These are phyloP conservation scores for Geopemphigus sp. DNA, from an alignment of 1,140 invertebrate genomes.

Conservation along the genomic window DNA sequence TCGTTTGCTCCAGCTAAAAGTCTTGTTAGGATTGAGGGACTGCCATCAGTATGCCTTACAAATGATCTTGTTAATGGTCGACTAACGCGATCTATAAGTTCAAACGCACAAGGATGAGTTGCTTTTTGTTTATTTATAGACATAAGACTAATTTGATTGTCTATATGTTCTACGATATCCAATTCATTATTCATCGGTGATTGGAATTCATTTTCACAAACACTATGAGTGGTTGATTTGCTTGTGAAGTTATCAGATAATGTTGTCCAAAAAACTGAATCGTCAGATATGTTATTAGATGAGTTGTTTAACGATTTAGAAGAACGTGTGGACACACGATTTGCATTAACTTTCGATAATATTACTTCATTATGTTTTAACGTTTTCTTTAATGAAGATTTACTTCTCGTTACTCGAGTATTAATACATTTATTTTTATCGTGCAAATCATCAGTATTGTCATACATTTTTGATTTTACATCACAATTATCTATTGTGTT, in stretches of 20 bases:
- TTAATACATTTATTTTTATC: not conserved
- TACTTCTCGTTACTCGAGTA: not conserved
- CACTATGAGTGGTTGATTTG: not conserved
- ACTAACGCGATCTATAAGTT: not conserved
- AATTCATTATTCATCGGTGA: not conserved
- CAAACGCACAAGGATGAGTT: not conserved
- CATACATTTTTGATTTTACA: not conserved
- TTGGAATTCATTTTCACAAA: not conserved
- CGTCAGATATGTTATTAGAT: not conserved
- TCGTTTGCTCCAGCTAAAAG: not conserved
- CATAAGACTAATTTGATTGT: slow-evolving; percentile 15
- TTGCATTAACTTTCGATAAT: not conserved
- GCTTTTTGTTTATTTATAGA: not conserved
- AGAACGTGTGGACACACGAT: not conserved
- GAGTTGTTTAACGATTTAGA: not conserved
- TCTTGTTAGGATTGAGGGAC: slow-evolving; percentile 23
- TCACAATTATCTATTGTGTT: not conserved
- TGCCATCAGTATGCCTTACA: not conserved
- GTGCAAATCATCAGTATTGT: not conserved
- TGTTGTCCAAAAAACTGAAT: slow-evolving; percentile 35
- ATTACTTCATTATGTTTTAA: not conserved
- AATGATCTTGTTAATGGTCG: slow-evolving; percentile 6
- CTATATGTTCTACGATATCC: slow-evolving; percentile 5
- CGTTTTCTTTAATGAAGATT: not conserved
- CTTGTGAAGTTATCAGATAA: slow-evolving; percentile 5